Base-by-base conservation (phyloP, 2,113 vertebrate species). In the crab-eating macaque (Macaca fascicularis) region DNA sequence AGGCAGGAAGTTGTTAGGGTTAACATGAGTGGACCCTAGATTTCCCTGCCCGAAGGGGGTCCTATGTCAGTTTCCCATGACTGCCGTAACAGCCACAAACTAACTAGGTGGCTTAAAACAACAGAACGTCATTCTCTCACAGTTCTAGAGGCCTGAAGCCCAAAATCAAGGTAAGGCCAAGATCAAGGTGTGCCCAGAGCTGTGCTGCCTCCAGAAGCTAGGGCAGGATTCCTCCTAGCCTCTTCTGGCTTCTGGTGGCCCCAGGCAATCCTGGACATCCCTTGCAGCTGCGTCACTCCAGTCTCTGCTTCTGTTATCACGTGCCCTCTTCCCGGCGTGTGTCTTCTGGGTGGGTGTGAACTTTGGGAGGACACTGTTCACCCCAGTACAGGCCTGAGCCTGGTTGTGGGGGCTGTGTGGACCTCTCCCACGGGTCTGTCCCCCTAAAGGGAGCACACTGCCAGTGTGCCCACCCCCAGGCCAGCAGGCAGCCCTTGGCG, bases 381-480 rank as follows among this genome's bases (percentile, higher is more conserved):
- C 45, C 75, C 30, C 64, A 3, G 16, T 25, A n/a, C 7, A 11
- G 59, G 32, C 59, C 57, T 0, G 10, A 57, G 10, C 32, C 64
- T n/a, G 48, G 59, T 35, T 32, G 3, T 16, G 2, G 2, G 10
- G 32, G 11, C 38, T 10, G 17, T 0, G 2, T 16, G 32, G 30
- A 27, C 38, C 82, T 11, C 11, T 38, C 32, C 35, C 27, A n/a
- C 5, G 6, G 35, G 25, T 45, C 59, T 4, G 1, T 52, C 27
- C 48, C 38, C 16, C 45, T 48, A 22, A 16, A 14, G 23, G 43
- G 32, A 20, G 8, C 8, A 3, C 22, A 20, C 8, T 11, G 25
- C 13, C 5, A 7, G 6, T 2, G 13, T n/a, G 52, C 75, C 64
- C 16, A 32, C 20, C 17, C 25, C 30, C 5, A 20, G 59, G 84